Evolutionary conservation across 1,140 invertebrate species (phyloP).

Genomic region (Pinna nobilis): DNA sequence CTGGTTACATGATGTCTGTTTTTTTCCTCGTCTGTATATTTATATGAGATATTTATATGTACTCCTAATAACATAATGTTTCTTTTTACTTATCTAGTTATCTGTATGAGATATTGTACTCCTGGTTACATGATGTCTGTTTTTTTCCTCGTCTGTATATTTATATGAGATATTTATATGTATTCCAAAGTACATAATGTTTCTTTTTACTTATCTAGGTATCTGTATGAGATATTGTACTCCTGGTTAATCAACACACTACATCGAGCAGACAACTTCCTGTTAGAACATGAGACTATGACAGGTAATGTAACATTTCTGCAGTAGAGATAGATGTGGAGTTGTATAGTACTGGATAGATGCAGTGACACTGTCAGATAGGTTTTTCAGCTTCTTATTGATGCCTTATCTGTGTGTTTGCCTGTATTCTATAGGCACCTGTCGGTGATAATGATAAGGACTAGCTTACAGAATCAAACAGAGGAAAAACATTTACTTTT

Average conservation of each 20-base stretch:
- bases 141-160: neutral
- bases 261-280: slow-evolving; percentile 89
- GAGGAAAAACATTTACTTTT: no score
- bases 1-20: no score
- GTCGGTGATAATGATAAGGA: no score
- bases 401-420: no score
- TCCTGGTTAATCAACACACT: slow-evolving; percentile 94
- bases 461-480: no score
- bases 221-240: slow-evolving; percentile 96
- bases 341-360: no score
- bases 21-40: neutral
- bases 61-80: no score
- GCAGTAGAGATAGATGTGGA: no score
- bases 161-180: slow-evolving; percentile 7
- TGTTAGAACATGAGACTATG: slow-evolving; percentile 84
- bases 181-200: neutral
- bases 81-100: slow-evolving; percentile 80
- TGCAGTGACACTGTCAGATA: no score
- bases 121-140: slow-evolving; percentile 88
- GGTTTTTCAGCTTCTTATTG: neutral
- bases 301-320: slow-evolving; percentile 48
- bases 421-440: no score
- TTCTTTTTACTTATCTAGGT: slow-evolving; percentile 77
- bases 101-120: slow-evolving; percentile 95
- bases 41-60: no score